Percentiles rank a stretch among this genome's conserved stretches.
phyloP scores from a whole-genome alignment of 2,888 invertebrate species.

The Ochropleura leucogaster region DNA sequence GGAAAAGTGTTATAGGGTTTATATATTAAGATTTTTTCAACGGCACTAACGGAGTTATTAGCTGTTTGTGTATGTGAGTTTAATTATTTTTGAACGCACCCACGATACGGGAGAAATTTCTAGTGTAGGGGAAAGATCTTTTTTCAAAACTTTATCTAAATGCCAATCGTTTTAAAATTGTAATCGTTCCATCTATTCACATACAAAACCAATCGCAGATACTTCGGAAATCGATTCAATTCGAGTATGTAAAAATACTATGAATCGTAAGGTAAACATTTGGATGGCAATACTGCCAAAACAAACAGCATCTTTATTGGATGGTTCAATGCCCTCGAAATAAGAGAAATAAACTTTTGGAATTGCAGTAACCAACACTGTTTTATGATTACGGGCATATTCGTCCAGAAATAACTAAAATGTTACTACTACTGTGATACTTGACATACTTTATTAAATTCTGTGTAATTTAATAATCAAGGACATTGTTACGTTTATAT shows the following conservation, averaged over 20 bases:
- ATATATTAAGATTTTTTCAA: too few species aligned
- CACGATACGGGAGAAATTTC: too few species aligned
- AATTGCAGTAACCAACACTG: conserved; percentile 71
- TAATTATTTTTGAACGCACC: too few species aligned
- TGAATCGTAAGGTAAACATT: conserved; percentile 53
- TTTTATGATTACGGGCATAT: conserved; percentile 69
- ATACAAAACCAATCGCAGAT: conserved; percentile 1
- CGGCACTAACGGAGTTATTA: too few species aligned
- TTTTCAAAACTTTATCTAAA: too few species aligned
- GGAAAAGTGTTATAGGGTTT: too few species aligned
- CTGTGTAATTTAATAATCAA: conserved; percentile 37
- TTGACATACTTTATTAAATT: conserved; percentile 58
- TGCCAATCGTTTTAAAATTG: neutral
- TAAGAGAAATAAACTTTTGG: conserved; percentile 73
- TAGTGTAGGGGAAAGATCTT: too few species aligned
- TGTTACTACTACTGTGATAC: conserved; percentile 37
- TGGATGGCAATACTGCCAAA: conserved; percentile 63
- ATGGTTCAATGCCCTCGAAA: conserved; percentile 70
- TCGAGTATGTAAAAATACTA: conserved; percentile 46
- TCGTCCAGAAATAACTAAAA: conserved; percentile 67
- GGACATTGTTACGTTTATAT: conserved; percentile 17
- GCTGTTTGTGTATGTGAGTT: too few species aligned
- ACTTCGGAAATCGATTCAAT: conserved; percentile 32
- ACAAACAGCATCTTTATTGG: conserved; percentile 71
- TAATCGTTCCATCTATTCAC: neutral